Percentiles rank a stretch among this genome's conserved stretches.
These are phyloP conservation scores for Sminthurides bifidus DNA, from an alignment of 1,140 invertebrate species.

Conservation along the genomic window DNA sequence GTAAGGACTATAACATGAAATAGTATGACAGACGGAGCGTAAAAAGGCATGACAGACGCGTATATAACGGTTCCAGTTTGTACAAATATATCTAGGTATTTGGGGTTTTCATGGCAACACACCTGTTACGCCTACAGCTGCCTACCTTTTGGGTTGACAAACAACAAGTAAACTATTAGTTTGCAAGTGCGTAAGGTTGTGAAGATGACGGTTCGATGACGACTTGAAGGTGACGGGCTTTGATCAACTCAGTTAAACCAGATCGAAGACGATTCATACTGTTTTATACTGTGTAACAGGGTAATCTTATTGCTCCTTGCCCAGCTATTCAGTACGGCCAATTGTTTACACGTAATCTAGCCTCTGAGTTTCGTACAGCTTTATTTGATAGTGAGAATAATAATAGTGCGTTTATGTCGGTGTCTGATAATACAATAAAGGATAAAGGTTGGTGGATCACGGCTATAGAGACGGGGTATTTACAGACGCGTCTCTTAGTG, in stretches of 20 bases:
- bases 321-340: slow-evolving; percentile 8
- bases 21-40: no score
- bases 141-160: slow-evolving; percentile 8
- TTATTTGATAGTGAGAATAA: background rate
- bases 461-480: background rate
- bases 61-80: background rate
- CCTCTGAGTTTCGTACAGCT: background rate
- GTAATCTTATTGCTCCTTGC: slow-evolving; percentile 5
- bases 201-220: no score
- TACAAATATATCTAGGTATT: background rate
- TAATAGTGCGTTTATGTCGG: background rate
- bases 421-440: background rate
- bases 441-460: slow-evolving; percentile 9
- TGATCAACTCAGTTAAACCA: background rate
- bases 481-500: slow-evolving; percentile 11
- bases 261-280: background rate
- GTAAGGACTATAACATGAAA: background rate
- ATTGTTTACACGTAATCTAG: slow-evolving; percentile 12
- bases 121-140: slow-evolving; percentile 1
- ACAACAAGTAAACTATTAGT: background rate
- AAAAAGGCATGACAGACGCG: background rate
- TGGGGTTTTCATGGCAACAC: slow-evolving; percentile 7
- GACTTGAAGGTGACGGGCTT: no score
- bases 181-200: slow-evolving; percentile 1
- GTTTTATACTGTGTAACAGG: background rate